A percentile compares a stretch with the other conserved stretches of the same genome.
Conservation (phyloP, 2,888 invertebrate species). For the Pachydiplax longipennis region DNA sequence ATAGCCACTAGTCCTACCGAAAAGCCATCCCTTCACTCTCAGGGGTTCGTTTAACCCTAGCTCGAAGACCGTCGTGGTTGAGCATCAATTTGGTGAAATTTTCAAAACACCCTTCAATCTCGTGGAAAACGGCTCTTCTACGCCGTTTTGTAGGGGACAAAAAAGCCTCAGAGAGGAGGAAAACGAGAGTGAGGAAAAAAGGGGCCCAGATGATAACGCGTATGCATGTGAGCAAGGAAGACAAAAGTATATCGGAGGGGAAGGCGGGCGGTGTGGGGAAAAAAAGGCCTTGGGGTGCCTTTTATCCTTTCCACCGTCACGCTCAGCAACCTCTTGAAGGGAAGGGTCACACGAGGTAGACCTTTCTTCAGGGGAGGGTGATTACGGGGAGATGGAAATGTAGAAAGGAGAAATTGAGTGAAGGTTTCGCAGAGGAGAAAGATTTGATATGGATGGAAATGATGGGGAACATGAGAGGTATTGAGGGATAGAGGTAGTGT, state of each 20-base stretch:
- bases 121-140: background rate
- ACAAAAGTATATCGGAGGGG: background rate
- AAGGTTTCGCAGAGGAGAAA: background rate
- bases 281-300: background rate
- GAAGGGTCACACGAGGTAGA: background rate
- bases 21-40: no score
- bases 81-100: background rate
- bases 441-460: background rate
- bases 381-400: background rate
- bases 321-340: background rate
- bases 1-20: no score
- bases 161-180: background rate
- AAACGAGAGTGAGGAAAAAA: background rate
- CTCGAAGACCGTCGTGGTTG: no score
- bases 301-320: background rate
- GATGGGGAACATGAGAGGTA: background rate
- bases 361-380: no score
- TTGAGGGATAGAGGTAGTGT: background rate
- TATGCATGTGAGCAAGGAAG: background rate
- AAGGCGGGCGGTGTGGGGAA: background rate
- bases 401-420: background rate
- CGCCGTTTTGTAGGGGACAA: background rate
- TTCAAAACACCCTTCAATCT: background rate
- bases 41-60: no score
- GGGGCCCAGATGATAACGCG: background rate